Percentiles rank a stretch among this genome's conserved stretches.
Conservation (phyloP, 2,113 vertebrate genomes). For the Micronycteris hirsuta region DNA sequence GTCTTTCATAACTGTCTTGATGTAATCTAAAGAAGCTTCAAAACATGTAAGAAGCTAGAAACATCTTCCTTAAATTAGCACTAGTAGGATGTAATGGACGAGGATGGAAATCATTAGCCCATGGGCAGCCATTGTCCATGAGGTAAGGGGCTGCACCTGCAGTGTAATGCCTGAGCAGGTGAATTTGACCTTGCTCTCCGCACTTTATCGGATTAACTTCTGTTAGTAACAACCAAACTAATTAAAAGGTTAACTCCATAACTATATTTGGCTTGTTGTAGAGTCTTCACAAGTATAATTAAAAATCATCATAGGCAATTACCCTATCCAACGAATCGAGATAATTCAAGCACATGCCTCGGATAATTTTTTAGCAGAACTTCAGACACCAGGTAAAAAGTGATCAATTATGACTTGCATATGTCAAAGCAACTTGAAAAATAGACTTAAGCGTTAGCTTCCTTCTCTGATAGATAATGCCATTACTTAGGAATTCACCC, state of each 20-base stretch:
- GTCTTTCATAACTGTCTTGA: not conserved
- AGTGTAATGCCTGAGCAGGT: not conserved
- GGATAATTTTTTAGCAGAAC: conserved; percentile 6
- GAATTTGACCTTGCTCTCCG: not conserved
- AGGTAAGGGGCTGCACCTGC: not conserved
- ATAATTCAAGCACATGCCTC: conserved; percentile 6
- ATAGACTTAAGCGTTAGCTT: not conserved
- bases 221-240: conserved; percentile 35
- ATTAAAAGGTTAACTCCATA: conserved; percentile 54
- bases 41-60: not conserved
- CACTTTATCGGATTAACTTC: conserved; percentile 26
- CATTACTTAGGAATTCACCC: not conserved
- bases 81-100: not conserved
- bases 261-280: conserved; percentile 41
- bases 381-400: conserved; percentile 48
- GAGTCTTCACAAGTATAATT: conserved; percentile 39
- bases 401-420: conserved; percentile 6
- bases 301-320: conserved; percentile 51
- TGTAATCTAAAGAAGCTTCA: not conserved
- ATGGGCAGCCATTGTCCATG: not conserved
- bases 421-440: conserved; percentile 46
- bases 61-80: not conserved
- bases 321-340: conserved; percentile 33
- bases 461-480: not conserved
- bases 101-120: not conserved